Evolutionary conservation across 2,113 vertebrate genomes (phyloP).

Genomic region (Eudyptes chrysolophus): DNA sequence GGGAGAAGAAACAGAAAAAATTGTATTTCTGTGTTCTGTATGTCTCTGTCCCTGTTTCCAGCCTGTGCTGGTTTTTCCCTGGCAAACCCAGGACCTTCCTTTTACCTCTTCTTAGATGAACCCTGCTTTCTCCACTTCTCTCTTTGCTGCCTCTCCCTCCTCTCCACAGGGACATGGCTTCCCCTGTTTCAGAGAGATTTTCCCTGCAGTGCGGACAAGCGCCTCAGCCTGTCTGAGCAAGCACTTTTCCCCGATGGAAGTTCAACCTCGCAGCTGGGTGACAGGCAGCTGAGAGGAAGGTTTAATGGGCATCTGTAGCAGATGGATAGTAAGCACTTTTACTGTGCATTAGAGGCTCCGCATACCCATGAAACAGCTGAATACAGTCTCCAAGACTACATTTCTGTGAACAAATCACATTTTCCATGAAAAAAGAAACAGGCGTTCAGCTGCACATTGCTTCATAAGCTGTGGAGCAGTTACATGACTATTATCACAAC

Average conservation of each 20-base stretch:
- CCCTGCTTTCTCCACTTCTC: background rate
- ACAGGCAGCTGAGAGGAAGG: background rate
- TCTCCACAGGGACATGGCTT: background rate
- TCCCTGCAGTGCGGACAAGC: accelerated
- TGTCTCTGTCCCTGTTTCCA: background rate
- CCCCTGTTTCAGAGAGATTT: background rate
- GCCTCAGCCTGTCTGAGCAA: background rate
- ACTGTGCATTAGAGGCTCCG: background rate
- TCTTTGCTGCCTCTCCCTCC: background rate
- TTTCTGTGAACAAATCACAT: background rate
- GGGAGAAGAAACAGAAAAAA: background rate
- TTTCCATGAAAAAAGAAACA: background rate
- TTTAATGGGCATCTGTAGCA: background rate
- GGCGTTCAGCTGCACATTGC: background rate
- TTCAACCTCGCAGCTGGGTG: background rate
- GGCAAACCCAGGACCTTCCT: background rate
- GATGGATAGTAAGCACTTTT: background rate
- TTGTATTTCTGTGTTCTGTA: background rate
- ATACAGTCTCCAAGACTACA: background rate
- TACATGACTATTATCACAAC: background rate
- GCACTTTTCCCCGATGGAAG: background rate
- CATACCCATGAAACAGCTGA: background rate
- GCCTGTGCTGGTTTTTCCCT: background rate
- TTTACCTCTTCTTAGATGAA: background rate
- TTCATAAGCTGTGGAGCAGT: background rate